Conservation (phyloP, 2,797 vertebrate species). For the Poeciliopsis gracilis region DNA sequence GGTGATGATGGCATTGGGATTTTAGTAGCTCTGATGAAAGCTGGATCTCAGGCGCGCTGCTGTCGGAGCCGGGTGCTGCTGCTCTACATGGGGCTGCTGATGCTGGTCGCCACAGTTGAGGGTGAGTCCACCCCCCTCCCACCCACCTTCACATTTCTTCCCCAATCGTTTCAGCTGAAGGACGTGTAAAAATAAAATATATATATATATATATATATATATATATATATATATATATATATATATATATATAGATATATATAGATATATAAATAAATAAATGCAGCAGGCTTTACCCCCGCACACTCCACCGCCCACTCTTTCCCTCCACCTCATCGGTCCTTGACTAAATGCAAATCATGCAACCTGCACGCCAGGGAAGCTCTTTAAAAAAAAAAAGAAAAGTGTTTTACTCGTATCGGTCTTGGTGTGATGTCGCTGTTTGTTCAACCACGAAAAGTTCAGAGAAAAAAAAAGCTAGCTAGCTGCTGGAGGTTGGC, state of each 20-base stretch:
- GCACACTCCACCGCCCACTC: constrained; percentile 39
- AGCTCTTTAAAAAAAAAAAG: constrained; percentile 4
- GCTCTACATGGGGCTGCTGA: constrained; percentile 87
- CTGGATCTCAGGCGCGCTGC: constrained; percentile 83
- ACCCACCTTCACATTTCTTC: not conserved
- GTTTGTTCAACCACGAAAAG: constrained; percentile 50
- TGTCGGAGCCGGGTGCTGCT: constrained; percentile 89
- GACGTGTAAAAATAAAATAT: constrained; percentile 36
- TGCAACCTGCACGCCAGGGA: constrained; percentile 39
- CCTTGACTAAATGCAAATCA: constrained; percentile 67
- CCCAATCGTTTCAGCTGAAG: constrained; percentile 46
- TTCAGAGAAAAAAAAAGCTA: constrained; percentile 41
- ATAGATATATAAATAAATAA: not conserved
- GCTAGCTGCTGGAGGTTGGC: constrained; percentile 24
- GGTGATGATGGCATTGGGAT: constrained; percentile 85
- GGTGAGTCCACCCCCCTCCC: constrained; percentile 83
- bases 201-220: too few species aligned
- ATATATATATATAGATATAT: too few species aligned
- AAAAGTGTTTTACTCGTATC: constrained; percentile 40
- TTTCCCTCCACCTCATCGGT: constrained; percentile 18
- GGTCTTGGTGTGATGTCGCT: constrained; percentile 37
- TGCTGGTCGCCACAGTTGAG: constrained; percentile 87
- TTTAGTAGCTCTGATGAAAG: constrained; percentile 87
- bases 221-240: too few species aligned
- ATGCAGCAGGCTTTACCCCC: constrained; percentile 63